A percentile compares a stretch with the other conserved stretches of the same genome.
Evolutionary conservation across 2,113 vertebrate genomes (phyloP).

Genomic region (Phocoena phocoena): DNA sequence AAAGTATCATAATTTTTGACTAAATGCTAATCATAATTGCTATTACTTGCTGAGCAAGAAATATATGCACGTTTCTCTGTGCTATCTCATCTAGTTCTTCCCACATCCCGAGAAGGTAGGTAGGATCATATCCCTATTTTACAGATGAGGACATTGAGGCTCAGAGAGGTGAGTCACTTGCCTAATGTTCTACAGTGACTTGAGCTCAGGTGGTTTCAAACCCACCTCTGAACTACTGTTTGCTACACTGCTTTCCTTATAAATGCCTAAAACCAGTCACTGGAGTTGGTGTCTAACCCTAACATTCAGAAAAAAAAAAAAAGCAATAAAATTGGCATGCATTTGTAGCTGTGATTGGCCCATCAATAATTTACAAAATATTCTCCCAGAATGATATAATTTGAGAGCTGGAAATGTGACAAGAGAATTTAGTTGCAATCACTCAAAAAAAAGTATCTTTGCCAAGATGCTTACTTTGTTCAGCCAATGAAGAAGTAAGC

Average conservation of each 20-base stretch:
- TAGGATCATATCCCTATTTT: background rate
- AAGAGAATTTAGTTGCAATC: conserved; percentile 68
- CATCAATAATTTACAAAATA: conserved; percentile 67
- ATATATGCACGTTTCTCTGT: background rate
- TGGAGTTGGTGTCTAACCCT: background rate
- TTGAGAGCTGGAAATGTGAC: conserved; percentile 68
- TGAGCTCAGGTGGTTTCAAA: background rate
- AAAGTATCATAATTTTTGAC: conserved; percentile 3
- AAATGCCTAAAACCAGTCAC: background rate
- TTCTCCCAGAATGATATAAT: conserved; percentile 47
- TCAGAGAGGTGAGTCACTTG: background rate
- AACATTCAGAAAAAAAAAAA: background rate
- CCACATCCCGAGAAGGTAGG: background rate
- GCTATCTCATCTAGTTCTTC: background rate
- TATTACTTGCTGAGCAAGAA: background rate
- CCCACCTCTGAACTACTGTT: background rate
- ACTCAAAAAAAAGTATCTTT: conserved; percentile 58
- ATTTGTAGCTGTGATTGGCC: background rate
- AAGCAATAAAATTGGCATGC: conserved; percentile 15
- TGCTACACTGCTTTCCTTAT: background rate
- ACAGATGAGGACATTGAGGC: background rate
- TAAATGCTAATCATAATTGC: background rate
- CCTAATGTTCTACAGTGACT: background rate
- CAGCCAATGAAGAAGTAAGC: conserved; percentile 71
- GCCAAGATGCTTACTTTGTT: conserved; percentile 69